phyloP scores from a whole-genome alignment of 2,113 vertebrate genomes.

The Ameiurus melas region DNA sequence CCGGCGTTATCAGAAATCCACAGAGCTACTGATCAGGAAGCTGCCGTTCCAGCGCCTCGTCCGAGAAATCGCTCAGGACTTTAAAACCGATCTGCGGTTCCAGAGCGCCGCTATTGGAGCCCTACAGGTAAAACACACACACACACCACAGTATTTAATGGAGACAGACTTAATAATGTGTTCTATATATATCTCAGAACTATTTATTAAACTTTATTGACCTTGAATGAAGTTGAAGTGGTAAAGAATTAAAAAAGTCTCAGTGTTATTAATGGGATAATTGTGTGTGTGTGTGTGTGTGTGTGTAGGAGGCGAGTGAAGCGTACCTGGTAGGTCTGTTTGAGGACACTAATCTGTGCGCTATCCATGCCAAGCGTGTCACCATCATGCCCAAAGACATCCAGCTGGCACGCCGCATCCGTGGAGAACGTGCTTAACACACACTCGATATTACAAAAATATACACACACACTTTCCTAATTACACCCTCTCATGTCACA shows the following conservation, averaged over 20 bases:
- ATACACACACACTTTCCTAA: neutral
- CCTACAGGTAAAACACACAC: conserved; percentile 54
- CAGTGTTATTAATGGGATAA: neutral
- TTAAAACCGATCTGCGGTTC: conserved; percentile 79
- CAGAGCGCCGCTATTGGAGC: conserved; percentile 82
- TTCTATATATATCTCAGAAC: neutral
- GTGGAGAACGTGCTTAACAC: conserved; percentile 66
- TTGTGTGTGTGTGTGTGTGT: conserved; percentile 18
- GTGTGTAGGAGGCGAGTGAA: conserved; percentile 77
- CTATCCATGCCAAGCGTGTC: conserved; percentile 81
- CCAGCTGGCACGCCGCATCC: conserved; percentile 82
- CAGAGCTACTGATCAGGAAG: conserved; percentile 80
- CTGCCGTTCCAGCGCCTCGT: conserved; percentile 80
- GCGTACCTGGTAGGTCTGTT: conserved; percentile 81
- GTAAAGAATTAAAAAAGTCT: neutral
- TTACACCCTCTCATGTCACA: neutral
- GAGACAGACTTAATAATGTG: neutral
- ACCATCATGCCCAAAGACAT: conserved; percentile 86
- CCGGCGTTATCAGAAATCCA: conserved; percentile 83
- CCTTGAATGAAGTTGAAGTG: neutral
- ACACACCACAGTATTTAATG: neutral
- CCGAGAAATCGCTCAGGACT: conserved; percentile 79
- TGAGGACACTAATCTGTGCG: conserved; percentile 83
- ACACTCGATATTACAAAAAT: neutral
- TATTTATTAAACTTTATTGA: neutral